A percentile compares a stretch with the other conserved stretches of the same genome.
Conservation (phyloP, 2,797 vertebrate genomes). For the Masticophis lateralis region DNA sequence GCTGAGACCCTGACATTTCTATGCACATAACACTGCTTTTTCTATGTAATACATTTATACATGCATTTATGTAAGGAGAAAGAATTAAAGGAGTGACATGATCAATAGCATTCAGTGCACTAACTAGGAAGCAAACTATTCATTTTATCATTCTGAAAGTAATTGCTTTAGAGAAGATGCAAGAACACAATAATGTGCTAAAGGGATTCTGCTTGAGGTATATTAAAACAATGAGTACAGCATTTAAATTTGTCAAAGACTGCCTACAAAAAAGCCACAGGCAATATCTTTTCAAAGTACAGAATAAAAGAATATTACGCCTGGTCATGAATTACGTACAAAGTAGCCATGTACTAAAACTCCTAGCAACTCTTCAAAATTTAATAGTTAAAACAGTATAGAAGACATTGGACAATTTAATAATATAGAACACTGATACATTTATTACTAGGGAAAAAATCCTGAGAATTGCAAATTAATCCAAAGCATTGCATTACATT, state of each 20-base stretch:
- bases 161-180: constrained; percentile 26
- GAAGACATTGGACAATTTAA: constrained; percentile 34
- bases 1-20: background rate
- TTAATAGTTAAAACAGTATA: constrained; percentile 32
- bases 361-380: constrained; percentile 20
- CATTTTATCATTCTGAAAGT: constrained; percentile 27
- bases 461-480: constrained; percentile 63
- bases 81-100: constrained; percentile 29
- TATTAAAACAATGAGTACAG: background rate
- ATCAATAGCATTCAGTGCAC: constrained; percentile 9
- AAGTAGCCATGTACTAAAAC: background rate
- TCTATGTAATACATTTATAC: constrained; percentile 33
- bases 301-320: background rate
- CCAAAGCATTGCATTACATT: constrained; percentile 56
- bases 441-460: constrained; percentile 31
- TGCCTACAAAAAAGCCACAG: rapidly evolving
- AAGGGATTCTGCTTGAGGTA: background rate
- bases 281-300: background rate
- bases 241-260: constrained; percentile 22
- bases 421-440: constrained; percentile 19
- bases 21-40: background rate
- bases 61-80: constrained; percentile 32
- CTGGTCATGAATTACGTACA: constrained; percentile 7
- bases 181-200: background rate
- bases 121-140: constrained; percentile 20